A percentile compares a stretch with the other conserved stretches of the same genome.
Conservation (phyloP, 2,888 invertebrate species). For the Melipona bicolor region DNA sequence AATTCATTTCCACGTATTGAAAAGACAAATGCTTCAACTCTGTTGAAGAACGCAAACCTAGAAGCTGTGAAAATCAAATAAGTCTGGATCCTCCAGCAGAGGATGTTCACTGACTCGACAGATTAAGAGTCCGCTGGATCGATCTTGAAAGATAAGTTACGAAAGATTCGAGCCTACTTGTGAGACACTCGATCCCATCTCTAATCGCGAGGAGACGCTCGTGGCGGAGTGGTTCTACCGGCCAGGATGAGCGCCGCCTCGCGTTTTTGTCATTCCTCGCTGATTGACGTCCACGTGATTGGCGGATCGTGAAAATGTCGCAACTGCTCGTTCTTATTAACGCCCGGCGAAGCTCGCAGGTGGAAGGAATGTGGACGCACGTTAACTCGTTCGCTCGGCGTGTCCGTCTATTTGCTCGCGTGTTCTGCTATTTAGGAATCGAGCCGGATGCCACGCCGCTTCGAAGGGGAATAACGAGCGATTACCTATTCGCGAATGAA, state of each 20-base stretch:
- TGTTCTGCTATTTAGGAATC: conserved; percentile 2
- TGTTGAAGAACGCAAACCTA: too few relatives aligned
- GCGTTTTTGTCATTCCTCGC: background rate
- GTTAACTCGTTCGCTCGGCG: background rate
- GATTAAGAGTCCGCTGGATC: too few relatives aligned
- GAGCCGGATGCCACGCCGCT: background rate
- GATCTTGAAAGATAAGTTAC: too few relatives aligned
- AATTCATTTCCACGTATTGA: too few relatives aligned
- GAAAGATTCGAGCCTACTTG: too few relatives aligned
- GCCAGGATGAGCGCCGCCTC: background rate
- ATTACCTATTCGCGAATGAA: background rate
- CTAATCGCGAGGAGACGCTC: conserved; percentile 26
- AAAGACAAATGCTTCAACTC: too few relatives aligned
- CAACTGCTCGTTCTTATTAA: conserved; percentile 1
- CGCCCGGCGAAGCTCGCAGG: background rate
- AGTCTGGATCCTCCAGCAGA: too few relatives aligned
- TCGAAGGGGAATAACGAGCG: background rate
- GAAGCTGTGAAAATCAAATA: too few relatives aligned
- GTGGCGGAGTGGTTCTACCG: conserved; percentile 2
- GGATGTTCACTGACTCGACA: too few relatives aligned
- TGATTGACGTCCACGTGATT: conserved; percentile 17
- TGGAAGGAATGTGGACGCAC: conserved; percentile 4
- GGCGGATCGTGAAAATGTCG: background rate
- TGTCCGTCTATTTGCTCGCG: background rate
- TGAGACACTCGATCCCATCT: too few relatives aligned